Percentiles rank a stretch among this genome's conserved stretches.
phyloP scores from a whole-genome alignment of 30 jellyfish, hydroid and myxozoan genomes.

The Turritopsis rubra region DNA sequence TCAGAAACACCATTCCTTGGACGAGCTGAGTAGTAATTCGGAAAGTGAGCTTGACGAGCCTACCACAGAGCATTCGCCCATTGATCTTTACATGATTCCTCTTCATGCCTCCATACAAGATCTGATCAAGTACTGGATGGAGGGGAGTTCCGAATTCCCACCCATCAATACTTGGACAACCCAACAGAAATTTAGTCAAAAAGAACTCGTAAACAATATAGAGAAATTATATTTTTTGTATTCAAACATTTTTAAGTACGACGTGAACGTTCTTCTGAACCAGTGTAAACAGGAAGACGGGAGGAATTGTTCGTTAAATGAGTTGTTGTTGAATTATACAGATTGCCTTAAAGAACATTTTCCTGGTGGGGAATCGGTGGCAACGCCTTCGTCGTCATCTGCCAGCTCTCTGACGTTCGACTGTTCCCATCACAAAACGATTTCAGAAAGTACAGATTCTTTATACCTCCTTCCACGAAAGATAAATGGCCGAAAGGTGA shows the following conservation, averaged over 20 bases:
- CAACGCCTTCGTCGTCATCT: not conserved
- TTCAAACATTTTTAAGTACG: not conserved
- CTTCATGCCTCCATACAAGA: conserved; percentile 15
- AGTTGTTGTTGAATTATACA: not conserved
- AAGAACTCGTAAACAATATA: conserved; percentile 20
- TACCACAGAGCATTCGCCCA: not conserved
- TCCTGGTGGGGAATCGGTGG: not conserved
- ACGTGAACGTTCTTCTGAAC: not conserved
- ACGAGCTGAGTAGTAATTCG: not conserved
- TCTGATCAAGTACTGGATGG: conserved; percentile 45
- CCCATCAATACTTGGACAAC: conserved; percentile 51
- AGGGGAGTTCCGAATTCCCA: conserved; percentile 50
- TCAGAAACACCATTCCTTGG: conserved; percentile 14
- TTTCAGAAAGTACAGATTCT: conserved; percentile 17
- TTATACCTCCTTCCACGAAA: conserved; percentile 67
- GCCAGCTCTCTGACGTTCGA: conserved; percentile 22
- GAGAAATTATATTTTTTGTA: conserved; percentile 13
- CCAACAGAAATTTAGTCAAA: conserved; percentile 27
- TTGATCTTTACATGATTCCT: not conserved
- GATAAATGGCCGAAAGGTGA: conserved; percentile 79
- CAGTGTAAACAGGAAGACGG: not conserved
- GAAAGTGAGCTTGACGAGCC: conserved; percentile 5
- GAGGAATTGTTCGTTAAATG: not conserved
- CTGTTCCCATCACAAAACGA: conserved; percentile 32
- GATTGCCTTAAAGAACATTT: not conserved